Conservation (phyloP, 92 coral and sea anemone genomes). For the Montipora capitata region DNA sequence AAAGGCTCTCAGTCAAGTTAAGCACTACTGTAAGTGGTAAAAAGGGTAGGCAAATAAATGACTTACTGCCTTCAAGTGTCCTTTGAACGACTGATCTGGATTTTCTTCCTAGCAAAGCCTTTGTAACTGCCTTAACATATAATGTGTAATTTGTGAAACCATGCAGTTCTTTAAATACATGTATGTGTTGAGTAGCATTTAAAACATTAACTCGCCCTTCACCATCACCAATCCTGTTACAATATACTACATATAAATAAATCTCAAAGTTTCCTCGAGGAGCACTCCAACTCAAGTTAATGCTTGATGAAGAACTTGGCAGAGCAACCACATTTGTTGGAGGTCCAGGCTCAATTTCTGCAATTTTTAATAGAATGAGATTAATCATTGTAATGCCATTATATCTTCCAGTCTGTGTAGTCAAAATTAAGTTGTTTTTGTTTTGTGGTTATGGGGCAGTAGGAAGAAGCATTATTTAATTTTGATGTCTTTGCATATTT, state of each 20-base stretch:
- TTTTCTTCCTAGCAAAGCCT: conserved; percentile 16
- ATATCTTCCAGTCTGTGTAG: too few species aligned
- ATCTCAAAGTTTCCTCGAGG: conserved; percentile 48
- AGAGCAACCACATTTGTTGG: conserved; percentile 72
- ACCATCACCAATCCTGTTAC: conserved; percentile 11
- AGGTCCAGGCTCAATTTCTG: conserved; percentile 64
- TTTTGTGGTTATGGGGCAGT: too few species aligned
- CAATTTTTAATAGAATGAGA: not conserved
- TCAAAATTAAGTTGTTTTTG: too few species aligned
- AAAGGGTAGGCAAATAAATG: not conserved
- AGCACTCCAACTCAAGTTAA: conserved; percentile 76
- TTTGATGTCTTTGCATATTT: too few species aligned
- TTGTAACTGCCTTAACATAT: conserved; percentile 51
- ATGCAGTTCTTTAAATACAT: conserved; percentile 37
- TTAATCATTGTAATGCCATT: too few species aligned
- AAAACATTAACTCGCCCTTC: conserved; percentile 13
- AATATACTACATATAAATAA: conserved; percentile 62
- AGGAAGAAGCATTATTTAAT: too few species aligned
- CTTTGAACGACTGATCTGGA: conserved; percentile 57
- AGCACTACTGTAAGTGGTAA: too few species aligned
- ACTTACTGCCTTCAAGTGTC: conserved; percentile 80
- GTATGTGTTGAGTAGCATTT: conserved; percentile 7
- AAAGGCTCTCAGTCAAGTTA: too few species aligned
- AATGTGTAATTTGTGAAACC: conserved; percentile 80
- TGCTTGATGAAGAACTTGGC: conserved; percentile 66